phyloP scores from a whole-genome alignment of 1,140 invertebrate genomes.

The Cydia fagiglandana region DNA sequence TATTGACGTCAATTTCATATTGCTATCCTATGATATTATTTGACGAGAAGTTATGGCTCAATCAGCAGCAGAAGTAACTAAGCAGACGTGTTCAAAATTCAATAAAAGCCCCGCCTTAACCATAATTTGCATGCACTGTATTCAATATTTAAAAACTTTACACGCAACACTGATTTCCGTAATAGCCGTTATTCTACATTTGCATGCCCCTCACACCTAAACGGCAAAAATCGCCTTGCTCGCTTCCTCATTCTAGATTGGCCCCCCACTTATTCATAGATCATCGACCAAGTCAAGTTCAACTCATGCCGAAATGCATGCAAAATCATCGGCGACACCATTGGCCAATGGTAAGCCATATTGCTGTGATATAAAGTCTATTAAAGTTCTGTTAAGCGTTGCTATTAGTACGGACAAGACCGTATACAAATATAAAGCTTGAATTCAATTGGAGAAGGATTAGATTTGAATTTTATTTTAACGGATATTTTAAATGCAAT shows the following conservation, averaged over 20 bases:
- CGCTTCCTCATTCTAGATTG: slow-evolving; percentile 8
- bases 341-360: too few species aligned
- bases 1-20: too few species aligned
- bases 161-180: too few species aligned
- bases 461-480: background rate
- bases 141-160: too few species aligned
- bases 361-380: too few species aligned
- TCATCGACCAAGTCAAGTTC: background rate
- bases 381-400: background rate
- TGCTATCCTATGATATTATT: too few species aligned
- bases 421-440: background rate
- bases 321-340: background rate
- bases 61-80: too few species aligned
- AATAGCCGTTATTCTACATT: background rate
- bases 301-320: slow-evolving; percentile 1
- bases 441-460: background rate
- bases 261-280: background rate
- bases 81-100: too few species aligned
- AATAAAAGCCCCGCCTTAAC: too few species aligned
- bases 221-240: background rate
- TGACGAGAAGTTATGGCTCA: too few species aligned
- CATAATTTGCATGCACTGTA: too few species aligned
- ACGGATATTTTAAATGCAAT: background rate
- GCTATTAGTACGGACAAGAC: too few species aligned
- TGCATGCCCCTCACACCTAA: background rate